These are phyloP conservation scores for Pocota personata DNA, from an alignment of 2,888 invertebrate genomes.

Conservation along the genomic window DNA sequence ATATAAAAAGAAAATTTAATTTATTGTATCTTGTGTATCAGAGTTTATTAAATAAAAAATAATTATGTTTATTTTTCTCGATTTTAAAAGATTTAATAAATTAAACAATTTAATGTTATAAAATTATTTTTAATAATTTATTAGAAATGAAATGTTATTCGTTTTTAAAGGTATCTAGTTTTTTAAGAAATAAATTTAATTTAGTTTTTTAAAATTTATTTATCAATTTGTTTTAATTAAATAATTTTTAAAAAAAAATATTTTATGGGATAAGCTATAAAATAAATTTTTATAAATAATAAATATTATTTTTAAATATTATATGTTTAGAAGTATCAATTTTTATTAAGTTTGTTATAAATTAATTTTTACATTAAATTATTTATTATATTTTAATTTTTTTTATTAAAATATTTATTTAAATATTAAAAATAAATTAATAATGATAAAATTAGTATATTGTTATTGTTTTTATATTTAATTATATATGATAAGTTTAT, in stretches of 20 bases:
- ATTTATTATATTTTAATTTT: slow-evolving; percentile 82
- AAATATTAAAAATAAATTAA: slow-evolving; percentile 83
- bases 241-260: slow-evolving; percentile 82
- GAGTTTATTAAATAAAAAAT: too few relatives aligned
- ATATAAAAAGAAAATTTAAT: too few relatives aligned
- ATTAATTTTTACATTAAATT: slow-evolving; percentile 83
- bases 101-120: slow-evolving; percentile 86
- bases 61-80: too few relatives aligned
- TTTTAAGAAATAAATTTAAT: slow-evolving; percentile 86
- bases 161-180: slow-evolving; percentile 88
- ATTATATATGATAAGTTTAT: slow-evolving; percentile 81
- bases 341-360: slow-evolving; percentile 83
- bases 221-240: slow-evolving; percentile 79
- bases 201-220: slow-evolving; percentile 79
- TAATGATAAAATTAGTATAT: slow-evolving; percentile 86
- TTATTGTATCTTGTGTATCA: too few relatives aligned
- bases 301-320: slow-evolving; percentile 82
- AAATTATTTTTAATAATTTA: slow-evolving; percentile 86
- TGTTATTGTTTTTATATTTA: slow-evolving; percentile 76
- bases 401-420: slow-evolving; percentile 82
- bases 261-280: slow-evolving; percentile 86
- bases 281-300: slow-evolving; percentile 84
- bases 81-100: too few relatives aligned
- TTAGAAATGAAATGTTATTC: slow-evolving; percentile 87
- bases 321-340: slow-evolving; percentile 85